Conservation (phyloP, 2,888 invertebrate species). For the Caenorhabditis afra region DNA sequence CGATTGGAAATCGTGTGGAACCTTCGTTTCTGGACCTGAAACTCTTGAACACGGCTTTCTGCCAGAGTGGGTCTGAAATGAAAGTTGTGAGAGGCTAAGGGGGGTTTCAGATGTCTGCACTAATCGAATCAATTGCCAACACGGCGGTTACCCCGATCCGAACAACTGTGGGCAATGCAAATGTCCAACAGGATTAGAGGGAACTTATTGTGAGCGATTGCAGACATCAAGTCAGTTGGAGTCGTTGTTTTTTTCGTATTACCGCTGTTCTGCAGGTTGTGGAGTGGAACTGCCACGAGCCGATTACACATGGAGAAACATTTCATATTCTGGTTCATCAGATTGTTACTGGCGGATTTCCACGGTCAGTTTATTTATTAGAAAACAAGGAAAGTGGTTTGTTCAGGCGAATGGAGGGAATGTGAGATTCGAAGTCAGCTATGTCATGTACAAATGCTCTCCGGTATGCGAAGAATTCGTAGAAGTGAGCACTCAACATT, state of each 20-base stretch:
- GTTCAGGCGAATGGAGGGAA: constrained; percentile 50
- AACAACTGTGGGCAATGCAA: constrained; percentile 76
- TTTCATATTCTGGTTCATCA: constrained; percentile 64
- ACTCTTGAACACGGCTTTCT: constrained; percentile 66
- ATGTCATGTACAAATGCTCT: constrained; percentile 60
- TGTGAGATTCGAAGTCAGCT: constrained; percentile 59
- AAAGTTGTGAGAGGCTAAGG: not conserved
- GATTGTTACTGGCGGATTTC: constrained; percentile 70
- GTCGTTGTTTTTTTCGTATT: not conserved
- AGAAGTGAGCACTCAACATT: constrained; percentile 37
- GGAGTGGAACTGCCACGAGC: constrained; percentile 62
- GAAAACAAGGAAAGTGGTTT: not conserved
- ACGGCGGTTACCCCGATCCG: constrained; percentile 78
- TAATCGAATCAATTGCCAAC: constrained; percentile 70
- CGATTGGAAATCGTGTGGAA: constrained; percentile 69
- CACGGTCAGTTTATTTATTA: constrained; percentile 32
- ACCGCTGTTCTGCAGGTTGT: constrained; percentile 53
- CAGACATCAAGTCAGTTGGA: constrained; percentile 59
- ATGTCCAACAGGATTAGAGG: constrained; percentile 77
- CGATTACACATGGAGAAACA: constrained; percentile 60
- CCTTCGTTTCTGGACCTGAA: constrained; percentile 71
- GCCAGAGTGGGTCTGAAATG: constrained; percentile 55
- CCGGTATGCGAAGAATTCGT: constrained; percentile 69
- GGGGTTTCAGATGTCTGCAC: constrained; percentile 54
- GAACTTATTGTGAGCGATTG: constrained; percentile 72